These are phyloP conservation scores for Acanthosepion lycidas DNA, from an alignment of 2,888 invertebrate species.

Conservation along the genomic window DNA sequence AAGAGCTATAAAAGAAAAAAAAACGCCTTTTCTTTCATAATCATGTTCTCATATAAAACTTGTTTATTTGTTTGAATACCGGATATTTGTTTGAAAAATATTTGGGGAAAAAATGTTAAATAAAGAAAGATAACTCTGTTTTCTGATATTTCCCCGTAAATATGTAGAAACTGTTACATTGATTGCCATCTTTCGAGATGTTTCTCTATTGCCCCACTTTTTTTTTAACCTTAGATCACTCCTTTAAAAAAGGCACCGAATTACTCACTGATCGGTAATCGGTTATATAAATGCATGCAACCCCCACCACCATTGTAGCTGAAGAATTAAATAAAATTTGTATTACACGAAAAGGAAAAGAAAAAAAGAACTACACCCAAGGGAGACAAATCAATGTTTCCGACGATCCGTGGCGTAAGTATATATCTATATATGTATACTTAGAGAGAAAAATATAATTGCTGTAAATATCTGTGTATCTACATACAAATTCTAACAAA, in stretches of 20 bases:
- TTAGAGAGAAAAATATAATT: background rate
- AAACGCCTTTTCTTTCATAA: background rate
- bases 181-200: background rate
- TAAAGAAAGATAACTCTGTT: background rate
- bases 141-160: background rate
- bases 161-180: background rate
- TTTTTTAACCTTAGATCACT: background rate
- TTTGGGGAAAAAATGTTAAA: background rate
- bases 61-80: background rate
- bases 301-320: background rate
- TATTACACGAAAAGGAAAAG: background rate
- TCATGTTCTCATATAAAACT: slow-evolving; percentile 35
- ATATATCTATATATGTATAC: background rate
- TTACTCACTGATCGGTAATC: background rate
- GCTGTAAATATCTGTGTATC: background rate
- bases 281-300: background rate
- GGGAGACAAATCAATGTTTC: background rate
- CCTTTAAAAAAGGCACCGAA: background rate
- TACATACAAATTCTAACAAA: background rate
- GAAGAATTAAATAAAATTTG: background rate
- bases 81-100: background rate
- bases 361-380: background rate
- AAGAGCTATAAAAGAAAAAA: slow-evolving; percentile 8
- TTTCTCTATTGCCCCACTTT: background rate
- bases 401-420: background rate